Evolutionary conservation across 2,888 invertebrate species (phyloP), one percentile per base, ranked within the genome.

Genomic region (Aelia acuminata): DNA sequence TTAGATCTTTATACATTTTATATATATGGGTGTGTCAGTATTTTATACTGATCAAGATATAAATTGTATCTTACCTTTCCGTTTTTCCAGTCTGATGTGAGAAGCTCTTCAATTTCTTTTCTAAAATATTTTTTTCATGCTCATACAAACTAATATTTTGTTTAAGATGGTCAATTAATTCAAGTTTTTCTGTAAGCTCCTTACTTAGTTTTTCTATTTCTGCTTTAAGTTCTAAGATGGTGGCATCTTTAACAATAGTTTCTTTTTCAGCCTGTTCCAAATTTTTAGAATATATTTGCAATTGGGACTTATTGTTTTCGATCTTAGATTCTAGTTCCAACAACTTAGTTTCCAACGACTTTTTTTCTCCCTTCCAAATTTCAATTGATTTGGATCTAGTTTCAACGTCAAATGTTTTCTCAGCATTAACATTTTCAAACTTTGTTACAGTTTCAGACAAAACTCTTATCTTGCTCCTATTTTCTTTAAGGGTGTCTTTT

Each of bases 81-180:
- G 70, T 47, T 84, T 84, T 85, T 22, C 89, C 63, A 2, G 89
- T 88, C 11, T 89, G 85, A 39, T 47, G 35, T n/a, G 80, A 85
- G 15, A 89, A 84, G 31, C 88, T 84, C 43, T 88, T 85, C 3
- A 89, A 88, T 80, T 88, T 88, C 75, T 88, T 87, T 84, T 89
- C 88, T 8, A 90, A 63, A 43, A 90, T 89, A 53, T 88, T 88
- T 88, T 90, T 90, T 89, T 90, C 90, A 80, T 90, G 90, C 49
- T 90, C 89, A 84, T 88, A 90, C 88, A 90, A 88, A 39, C 84
- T 87, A n/a, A 90, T 87, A 63, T 87, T 87, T 57, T 90, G 90
- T 84, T 90, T 87, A 22, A 90, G 50, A 53, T 8, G 49, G 15
- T 87, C 87, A 20, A 87, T 63, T 50, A 84, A 22, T 10, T 84